Evolutionary conservation across 2,797 vertebrate genomes (phyloP), one percentile per base, ranked within the genome.

Genomic region (Micromesistius poutassou): DNA sequence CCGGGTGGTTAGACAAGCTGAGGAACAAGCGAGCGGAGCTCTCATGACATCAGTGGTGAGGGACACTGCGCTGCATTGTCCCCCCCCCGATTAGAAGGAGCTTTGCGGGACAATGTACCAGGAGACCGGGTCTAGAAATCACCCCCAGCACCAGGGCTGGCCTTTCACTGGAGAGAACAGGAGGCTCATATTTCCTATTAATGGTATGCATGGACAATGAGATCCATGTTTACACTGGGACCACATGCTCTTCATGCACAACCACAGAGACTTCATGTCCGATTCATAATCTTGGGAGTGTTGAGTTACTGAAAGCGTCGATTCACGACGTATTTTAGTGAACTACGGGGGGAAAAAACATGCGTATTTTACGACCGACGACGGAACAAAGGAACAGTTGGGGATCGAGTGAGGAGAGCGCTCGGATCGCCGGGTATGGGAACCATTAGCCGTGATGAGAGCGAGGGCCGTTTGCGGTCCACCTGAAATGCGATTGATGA

Each of bases 51-150:
- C 46, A 86, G 76, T 30, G 74, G 77, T 71, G 38, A 84, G 79
- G 83, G 79, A 82, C 84, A 87, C 72, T 75, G 76, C 72, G 68
- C 46, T 30, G 74, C 86, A 83, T 86, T 91, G 89, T 92, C 84
- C 80, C 33, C 30, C 50, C 22, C 62, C 14, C 19, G 50, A 62
- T 62, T 50, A 50, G 42, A 50, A 19, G 42, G 42, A 50, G 42
- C 42, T 50, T 50, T 50, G 42, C 16, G 42, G 42, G 42, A 50
- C 42, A 50, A 50, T 50, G 42, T 5, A 5, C 42, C 50, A 19
- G 42, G 50, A 19, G n/a, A 1, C 19, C 5, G 22, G 50, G 50
- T 62, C 50, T 16, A 62, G 50, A 62, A 62, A n/a, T n/a, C 50
- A n/a, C n/a, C 62, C 25, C n/a, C 62, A 66, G 14, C 62, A 25